Percentiles rank a stretch among this genome's conserved stretches.
Conservation (phyloP, 2,797 vertebrate genomes). For the Acrossocheilus fasciatus region DNA sequence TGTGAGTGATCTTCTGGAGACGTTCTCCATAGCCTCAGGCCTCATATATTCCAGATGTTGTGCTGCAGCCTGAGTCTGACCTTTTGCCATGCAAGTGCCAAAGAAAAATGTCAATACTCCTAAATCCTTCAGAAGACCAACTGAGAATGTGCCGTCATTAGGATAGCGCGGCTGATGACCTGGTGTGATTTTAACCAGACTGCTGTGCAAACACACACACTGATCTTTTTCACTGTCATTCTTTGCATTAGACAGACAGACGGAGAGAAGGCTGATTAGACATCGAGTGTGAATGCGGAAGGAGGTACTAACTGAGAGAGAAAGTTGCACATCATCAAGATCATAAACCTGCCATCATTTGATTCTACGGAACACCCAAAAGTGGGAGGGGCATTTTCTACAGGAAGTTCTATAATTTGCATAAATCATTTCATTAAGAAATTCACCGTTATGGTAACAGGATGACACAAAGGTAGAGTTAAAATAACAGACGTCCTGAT, state of each 20-base stretch:
- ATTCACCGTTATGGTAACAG: slow-evolving; percentile 33
- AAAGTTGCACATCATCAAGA: neutral
- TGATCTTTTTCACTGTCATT: slow-evolving; percentile 25
- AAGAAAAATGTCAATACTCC: slow-evolving; percentile 71
- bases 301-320: slow-evolving; percentile 15
- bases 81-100: slow-evolving; percentile 71
- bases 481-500: slow-evolving; percentile 22
- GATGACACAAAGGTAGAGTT: slow-evolving; percentile 23
- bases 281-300: slow-evolving; percentile 25
- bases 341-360: slow-evolving; percentile 12
- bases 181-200: slow-evolving; percentile 69
- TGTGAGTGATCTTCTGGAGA: slow-evolving; percentile 40
- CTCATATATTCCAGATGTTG: slow-evolving; percentile 78
- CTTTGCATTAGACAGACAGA: slow-evolving; percentile 13
- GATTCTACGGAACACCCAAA: neutral
- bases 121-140: slow-evolving; percentile 68
- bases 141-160: slow-evolving; percentile 69
- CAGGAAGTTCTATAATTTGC: neutral
- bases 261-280: slow-evolving; percentile 28
- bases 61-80: slow-evolving; percentile 67
- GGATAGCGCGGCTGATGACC: slow-evolving; percentile 70
- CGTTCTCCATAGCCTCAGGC: slow-evolving; percentile 65
- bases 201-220: slow-evolving; percentile 66
- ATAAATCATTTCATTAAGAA: slow-evolving; percentile 32
- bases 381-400: slow-evolving; percentile 34